Base-by-base conservation (phyloP, 2,113 vertebrate species). In the Etia nguti region DNA sequence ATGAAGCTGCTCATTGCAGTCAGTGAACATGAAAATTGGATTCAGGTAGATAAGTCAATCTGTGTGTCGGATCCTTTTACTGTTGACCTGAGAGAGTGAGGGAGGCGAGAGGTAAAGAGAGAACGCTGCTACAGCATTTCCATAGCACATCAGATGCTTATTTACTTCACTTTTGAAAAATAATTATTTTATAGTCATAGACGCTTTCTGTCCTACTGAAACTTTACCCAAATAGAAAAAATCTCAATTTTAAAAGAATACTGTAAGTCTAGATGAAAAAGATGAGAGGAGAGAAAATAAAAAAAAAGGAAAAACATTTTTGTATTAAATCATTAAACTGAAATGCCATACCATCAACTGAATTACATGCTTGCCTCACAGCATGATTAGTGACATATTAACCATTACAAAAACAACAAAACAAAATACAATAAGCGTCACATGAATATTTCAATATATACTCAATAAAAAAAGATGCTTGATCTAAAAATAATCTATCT, bases 11-110 rank as follows among this genome's bases (percentile, higher is more conserved):
- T 96, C 95, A 94, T 92, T 94, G 94, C 94, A 96, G 94, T 94
- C 96, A 95, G 93, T 96, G 95, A 96, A 96, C 95, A 96, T 94
- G 95, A 96, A 96, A 96, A 96, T 96, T 96, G 96, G 95, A 96
- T 96, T 96, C 95, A 95, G 95, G 92, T 92, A 96, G 94, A 96
- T 96, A 96, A 96, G 94, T 96, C 94, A 96, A 95, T 96, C 95
- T 95, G 91, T 92, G 90, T 91, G 68, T 94, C 60, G 89, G 93
- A 95, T 95, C 93, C 90, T 92, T 92, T 93, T 93, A 94, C 93
- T 94, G 93, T 94, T 95, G 95, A 96, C 95, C 95, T 89, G 91
- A 91, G 89, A 91, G 87, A 85, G 92, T 9, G 83, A 81, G 89
- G 54, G 75, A 50, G 81, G 82, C 2, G 34, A 79, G 54, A 77